Evolutionary conservation across 2,888 invertebrate genomes (phyloP).

Genomic region (Pseudolycoriella hygida): DNA sequence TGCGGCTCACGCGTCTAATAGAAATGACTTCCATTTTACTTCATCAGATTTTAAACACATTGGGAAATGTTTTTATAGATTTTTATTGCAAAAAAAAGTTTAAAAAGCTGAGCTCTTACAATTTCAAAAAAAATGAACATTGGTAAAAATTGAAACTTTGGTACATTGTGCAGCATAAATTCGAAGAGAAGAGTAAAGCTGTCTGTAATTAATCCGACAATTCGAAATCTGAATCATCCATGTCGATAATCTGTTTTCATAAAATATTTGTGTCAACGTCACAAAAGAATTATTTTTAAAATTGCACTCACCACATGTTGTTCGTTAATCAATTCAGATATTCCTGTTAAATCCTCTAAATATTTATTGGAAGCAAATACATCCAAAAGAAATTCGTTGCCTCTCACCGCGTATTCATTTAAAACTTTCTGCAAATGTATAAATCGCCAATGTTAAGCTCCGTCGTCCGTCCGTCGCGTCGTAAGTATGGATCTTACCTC

Average conservation of each 20-base stretch:
- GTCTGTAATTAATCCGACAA: constrained; percentile 4
- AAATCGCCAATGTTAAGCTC: too few relatives aligned
- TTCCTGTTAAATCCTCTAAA: constrained; percentile 73
- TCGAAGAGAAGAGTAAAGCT: too few relatives aligned
- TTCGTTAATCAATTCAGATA: constrained; percentile 42
- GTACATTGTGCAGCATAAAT: too few relatives aligned
- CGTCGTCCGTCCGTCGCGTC: neutral
- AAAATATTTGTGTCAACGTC: neutral
- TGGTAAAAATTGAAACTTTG: too few relatives aligned
- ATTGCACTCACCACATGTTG: constrained; percentile 37
- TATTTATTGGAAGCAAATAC: constrained; percentile 66
- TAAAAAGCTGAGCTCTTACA: too few relatives aligned
- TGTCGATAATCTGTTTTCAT: constrained; percentile 7
- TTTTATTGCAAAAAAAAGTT: too few relatives aligned
- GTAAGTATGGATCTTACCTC: constrained; percentile 21
- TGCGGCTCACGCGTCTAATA: too few relatives aligned
- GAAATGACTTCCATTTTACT: too few relatives aligned
- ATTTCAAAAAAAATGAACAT: too few relatives aligned
- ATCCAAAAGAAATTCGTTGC: constrained; percentile 54
- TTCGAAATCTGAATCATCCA: constrained; percentile 5
- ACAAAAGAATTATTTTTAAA: neutral
- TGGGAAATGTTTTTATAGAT: too few relatives aligned
- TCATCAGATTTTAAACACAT: too few relatives aligned
- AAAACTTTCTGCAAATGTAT: constrained; percentile 23
- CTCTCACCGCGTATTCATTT: constrained; percentile 33